Evolutionary conservation across 2,113 vertebrate species (phyloP).

Genomic region (Fulica atra): DNA sequence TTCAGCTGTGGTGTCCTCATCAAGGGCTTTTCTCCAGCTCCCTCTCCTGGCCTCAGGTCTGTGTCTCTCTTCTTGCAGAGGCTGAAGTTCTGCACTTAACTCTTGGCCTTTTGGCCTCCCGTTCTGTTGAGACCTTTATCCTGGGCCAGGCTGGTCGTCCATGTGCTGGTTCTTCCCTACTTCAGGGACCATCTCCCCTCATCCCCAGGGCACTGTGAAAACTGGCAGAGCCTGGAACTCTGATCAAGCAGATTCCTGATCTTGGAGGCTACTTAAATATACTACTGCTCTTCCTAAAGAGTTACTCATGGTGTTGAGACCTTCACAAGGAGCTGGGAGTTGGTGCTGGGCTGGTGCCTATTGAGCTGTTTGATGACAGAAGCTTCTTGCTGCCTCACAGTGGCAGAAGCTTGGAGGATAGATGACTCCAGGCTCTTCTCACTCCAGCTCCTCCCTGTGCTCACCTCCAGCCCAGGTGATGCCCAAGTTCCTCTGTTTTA

Average conservation of each 20-base stretch:
- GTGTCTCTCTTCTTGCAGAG: neutral
- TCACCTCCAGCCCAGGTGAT: neutral
- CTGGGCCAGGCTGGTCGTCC: neutral
- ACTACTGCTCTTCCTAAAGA: neutral
- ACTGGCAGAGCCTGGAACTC: no score
- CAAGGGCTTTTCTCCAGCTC: neutral
- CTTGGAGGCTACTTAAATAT: neutral
- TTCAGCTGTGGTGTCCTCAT: neutral
- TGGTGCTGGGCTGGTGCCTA: fast-evolving
- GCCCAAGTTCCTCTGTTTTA: neutral
- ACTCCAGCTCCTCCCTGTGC: neutral
- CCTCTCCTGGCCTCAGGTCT: neutral
- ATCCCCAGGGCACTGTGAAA: no score
- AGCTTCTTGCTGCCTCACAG: neutral
- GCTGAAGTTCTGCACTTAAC: neutral
- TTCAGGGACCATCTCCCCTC: neutral
- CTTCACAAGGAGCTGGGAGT: no score
- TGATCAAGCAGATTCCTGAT: no score
- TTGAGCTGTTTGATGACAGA: neutral
- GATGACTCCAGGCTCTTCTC: neutral
- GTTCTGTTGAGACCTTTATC: neutral
- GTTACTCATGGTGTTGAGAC: no score
- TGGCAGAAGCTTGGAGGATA: neutral
- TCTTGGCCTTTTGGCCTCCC: neutral
- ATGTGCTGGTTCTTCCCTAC: neutral